These are phyloP conservation scores for Daphoenositta chrysoptera DNA, from an alignment of 2,113 vertebrate genomes.

Conservation along the genomic window DNA sequence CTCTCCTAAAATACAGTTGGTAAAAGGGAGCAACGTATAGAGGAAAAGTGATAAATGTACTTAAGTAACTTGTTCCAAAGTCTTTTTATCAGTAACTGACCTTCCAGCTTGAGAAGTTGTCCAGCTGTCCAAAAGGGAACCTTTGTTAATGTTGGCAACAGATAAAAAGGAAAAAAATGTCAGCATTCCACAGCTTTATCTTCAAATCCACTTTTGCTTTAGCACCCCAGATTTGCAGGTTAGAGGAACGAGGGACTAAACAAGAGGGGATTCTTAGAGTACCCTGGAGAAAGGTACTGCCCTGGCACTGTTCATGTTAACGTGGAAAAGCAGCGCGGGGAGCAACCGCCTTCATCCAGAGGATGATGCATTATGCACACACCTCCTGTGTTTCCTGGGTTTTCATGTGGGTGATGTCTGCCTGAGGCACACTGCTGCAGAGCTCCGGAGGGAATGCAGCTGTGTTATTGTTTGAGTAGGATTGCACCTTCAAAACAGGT, in stretches of 20 bases:
- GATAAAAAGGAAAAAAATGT: rapidly evolving
- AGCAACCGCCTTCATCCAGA: background rate
- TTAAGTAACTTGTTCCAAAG: background rate
- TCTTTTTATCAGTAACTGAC: background rate
- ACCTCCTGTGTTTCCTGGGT: background rate
- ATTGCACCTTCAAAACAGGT: background rate
- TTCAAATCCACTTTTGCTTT: background rate
- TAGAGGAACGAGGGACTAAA: background rate
- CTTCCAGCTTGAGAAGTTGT: background rate
- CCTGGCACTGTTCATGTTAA: rapidly evolving
- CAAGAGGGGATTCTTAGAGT: background rate
- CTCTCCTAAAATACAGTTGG: background rate
- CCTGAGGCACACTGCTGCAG: background rate
- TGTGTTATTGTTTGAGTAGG: background rate
- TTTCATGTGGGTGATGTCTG: background rate
- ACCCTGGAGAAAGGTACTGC: background rate
- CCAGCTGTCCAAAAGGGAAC: background rate
- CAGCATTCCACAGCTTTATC: background rate
- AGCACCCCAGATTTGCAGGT: background rate
- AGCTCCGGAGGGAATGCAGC: rapidly evolving
- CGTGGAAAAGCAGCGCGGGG: background rate
- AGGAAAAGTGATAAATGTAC: background rate
- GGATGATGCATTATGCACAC: background rate
- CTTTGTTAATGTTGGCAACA: background rate
- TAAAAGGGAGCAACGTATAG: background rate